A percentile compares a stretch with the other conserved stretches of the same genome.
Evolutionary conservation across 1,140 invertebrate species (phyloP).

Genomic region (Drosophila baimaii): DNA sequence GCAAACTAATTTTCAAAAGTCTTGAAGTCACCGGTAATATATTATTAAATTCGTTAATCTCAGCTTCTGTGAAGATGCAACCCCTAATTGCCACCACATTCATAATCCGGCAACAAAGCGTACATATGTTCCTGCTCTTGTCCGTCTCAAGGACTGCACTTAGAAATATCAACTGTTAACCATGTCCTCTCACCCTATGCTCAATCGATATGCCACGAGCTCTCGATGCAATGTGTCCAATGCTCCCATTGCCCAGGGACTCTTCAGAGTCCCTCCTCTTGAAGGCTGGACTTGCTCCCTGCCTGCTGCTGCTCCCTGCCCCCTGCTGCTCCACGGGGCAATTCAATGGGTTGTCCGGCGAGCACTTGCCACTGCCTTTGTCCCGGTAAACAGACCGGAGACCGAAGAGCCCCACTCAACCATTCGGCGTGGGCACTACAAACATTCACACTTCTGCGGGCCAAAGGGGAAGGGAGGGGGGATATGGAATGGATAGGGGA

Average conservation of each 20-base stretch:
- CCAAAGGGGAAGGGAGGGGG: not conserved
- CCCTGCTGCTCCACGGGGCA: slow-evolving; percentile 46
- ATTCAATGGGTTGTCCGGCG: slow-evolving; percentile 68
- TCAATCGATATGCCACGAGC: slow-evolving; percentile 43
- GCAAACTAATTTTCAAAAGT: not conserved
- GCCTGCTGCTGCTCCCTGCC: slow-evolving; percentile 3
- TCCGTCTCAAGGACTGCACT: slow-evolving; percentile 22
- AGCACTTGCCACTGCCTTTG: slow-evolving; percentile 74
- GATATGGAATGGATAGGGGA: not conserved
- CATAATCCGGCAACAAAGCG: slow-evolving; percentile 22
- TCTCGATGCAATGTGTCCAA: slow-evolving; percentile 57
- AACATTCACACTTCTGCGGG: slow-evolving; percentile 45
- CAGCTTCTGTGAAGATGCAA: not conserved
- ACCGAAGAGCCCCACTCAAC: slow-evolving; percentile 62
- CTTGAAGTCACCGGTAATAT: not conserved
- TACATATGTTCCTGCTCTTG: slow-evolving; percentile 30
- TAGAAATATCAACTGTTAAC: slow-evolving; percentile 39
- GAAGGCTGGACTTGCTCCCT: slow-evolving; percentile 3
- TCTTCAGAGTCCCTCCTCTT: slow-evolving; percentile 29
- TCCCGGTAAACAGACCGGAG: slow-evolving; percentile 67
- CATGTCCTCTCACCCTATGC: slow-evolving; percentile 17
- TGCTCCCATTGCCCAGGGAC: slow-evolving; percentile 25
- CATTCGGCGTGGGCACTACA: slow-evolving; percentile 52
- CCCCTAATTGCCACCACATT: slow-evolving; percentile 13
- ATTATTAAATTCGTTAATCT: not conserved